Base-by-base conservation (phyloP, 2,888 invertebrate genomes). In the Stenodera caucasica region DNA sequence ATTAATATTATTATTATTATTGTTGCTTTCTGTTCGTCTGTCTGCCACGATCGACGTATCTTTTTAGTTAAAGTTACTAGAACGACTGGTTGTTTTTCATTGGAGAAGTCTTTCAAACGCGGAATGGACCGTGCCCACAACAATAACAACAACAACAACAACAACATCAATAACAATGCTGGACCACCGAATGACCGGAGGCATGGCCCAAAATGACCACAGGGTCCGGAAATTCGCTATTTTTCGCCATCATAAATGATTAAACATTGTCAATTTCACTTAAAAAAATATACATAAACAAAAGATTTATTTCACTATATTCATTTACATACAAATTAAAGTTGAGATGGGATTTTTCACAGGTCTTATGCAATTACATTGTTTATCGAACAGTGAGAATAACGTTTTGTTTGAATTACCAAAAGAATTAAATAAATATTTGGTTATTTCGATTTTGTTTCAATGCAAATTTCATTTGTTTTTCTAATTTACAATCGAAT, bases 131-230 rank as follows among this genome's bases (percentile, higher is more conserved):
- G 57, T 62, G 54, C 60, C 65, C 60, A 61, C 65, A 52, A 58
- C 52, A 50, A 33, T 53, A 54, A 29, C 32, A 26, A 45, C 49
- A 49, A 53, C 21, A 32, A 33, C 14, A 23, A 26, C 14, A 33
- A 58, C 58, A 40, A 54, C 54, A 53, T 50, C 54, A 21, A 53
- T 37, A 45, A 23, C 23, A 45, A 45, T 23, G 23, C 45, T 18
- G 49, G 63, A 60, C 57, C 63, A 58, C 54, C 58, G 61, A 63
- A 66, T 68, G 67, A 66, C 67, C 66, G 5, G 5, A n/a, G n/a
- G n/a, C n/a, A n/a, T n/a, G n/a, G n/a, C n/a, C n/a, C n/a, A 64
- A 63, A 3, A 68, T 65, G 66, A 67, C 68, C 63, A 67, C 65
- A 58, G 63, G 23, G 23, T 1, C 58, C 59, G 23, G 53, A 52